Conservation (phyloP, 2,888 invertebrate genomes). For the Shargacucullia verbasci region DNA sequence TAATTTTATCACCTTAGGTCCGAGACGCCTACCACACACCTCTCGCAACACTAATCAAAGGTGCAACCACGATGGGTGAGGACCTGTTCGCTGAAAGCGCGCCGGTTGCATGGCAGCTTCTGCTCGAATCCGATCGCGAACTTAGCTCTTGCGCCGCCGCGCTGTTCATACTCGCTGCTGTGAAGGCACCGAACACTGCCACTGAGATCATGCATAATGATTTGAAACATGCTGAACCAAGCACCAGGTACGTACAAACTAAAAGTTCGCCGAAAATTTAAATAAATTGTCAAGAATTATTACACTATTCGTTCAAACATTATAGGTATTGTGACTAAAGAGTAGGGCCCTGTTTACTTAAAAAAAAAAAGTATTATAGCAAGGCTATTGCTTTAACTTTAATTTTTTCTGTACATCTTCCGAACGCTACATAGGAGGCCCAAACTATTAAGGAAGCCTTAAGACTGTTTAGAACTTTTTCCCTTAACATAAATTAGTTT, state of each 20-base stretch:
- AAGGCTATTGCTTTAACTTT: too few relatives aligned
- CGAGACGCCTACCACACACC: conserved; percentile 97
- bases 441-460: too few relatives aligned
- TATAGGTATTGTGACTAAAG: too few relatives aligned
- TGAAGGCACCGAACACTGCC: conserved; percentile 96
- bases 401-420: too few relatives aligned
- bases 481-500: not conserved
- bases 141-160: conserved; percentile 95
- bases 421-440: too few relatives aligned
- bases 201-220: conserved; percentile 96
- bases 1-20: conserved; percentile 89
- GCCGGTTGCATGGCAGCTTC: conserved; percentile 98
- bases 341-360: too few relatives aligned
- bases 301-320: too few relatives aligned
- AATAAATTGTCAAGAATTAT: too few relatives aligned
- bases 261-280: too few relatives aligned
- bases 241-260: conserved; percentile 90
- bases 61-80: conserved; percentile 96
- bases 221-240: conserved; percentile 95
- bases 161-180: conserved; percentile 97
- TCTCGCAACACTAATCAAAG: conserved; percentile 95
- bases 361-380: too few relatives aligned
- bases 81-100: conserved; percentile 96
- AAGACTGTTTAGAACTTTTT: too few relatives aligned
- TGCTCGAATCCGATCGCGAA: conserved; percentile 97